Evolutionary conservation across 1,140 invertebrate genomes (phyloP).

Genomic region (Philaenus spumarius): DNA sequence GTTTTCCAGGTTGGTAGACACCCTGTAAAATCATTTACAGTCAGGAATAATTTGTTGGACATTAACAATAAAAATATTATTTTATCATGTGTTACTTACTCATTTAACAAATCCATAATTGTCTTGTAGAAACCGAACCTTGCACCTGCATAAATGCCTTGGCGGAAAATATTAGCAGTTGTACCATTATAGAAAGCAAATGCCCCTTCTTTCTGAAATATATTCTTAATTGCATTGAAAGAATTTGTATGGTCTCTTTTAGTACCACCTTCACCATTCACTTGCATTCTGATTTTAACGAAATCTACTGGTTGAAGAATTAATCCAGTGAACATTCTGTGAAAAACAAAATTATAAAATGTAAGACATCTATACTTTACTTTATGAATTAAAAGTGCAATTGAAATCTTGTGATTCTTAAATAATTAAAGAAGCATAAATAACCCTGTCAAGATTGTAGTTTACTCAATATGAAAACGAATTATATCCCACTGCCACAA

Average conservation of each 20-base stretch:
- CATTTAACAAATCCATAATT: not conserved
- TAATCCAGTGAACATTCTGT: not conserved
- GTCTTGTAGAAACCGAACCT: not conserved
- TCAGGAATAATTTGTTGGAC: no score
- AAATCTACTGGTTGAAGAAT: constrained; percentile 56
- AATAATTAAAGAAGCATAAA: no score
- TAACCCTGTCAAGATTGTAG: no score
- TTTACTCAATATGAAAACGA: no score
- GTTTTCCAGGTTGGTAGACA: no score
- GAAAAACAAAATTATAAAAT: no score
- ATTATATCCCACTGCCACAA: no score
- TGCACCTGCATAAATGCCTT: not conserved
- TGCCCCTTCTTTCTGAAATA: not conserved
- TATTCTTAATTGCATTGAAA: not conserved
- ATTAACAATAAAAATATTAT: no score
- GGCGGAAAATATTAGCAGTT: not conserved
- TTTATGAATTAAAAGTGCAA: no score
- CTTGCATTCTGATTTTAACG: constrained; percentile 64
- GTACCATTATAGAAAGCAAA: not conserved
- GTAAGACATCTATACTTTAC: no score
- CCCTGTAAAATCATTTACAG: no score
- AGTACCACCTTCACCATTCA: constrained; percentile 49
- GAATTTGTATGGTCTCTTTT: constrained; percentile 27
- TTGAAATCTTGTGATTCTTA: no score
- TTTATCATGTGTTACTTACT: not conserved